Percentiles rank a stretch among this genome's conserved stretches.
Evolutionary conservation across 2,797 vertebrate species (phyloP).

Genomic region (Melanotaenia nigrans): DNA sequence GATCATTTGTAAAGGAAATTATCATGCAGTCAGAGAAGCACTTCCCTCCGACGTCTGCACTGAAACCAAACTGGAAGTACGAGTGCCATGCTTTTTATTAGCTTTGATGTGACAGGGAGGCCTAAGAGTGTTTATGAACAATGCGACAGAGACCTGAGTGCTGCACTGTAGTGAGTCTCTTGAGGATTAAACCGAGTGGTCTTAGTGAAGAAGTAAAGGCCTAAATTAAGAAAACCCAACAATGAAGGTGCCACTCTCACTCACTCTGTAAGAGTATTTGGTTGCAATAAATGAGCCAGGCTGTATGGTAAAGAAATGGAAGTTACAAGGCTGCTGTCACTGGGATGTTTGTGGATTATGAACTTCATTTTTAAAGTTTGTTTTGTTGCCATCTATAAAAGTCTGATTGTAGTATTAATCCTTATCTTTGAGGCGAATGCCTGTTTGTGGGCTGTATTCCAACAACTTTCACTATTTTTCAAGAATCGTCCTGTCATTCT

Average conservation of each 20-base stretch:
- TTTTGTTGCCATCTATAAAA: neutral
- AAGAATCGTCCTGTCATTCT: neutral
- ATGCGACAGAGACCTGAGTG: neutral
- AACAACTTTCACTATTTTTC: neutral
- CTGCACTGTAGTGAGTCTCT: neutral
- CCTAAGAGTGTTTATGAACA: neutral
- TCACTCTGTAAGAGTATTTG: neutral
- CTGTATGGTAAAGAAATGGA: too few species aligned
- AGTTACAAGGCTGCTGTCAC: too few species aligned
- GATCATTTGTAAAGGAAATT: too few species aligned
- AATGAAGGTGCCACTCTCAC: neutral
- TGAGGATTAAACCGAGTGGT: neutral
- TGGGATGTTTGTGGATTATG: neutral
- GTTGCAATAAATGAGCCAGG: neutral
- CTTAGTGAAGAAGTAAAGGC: neutral
- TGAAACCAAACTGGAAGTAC: neutral
- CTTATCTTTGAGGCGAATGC: neutral
- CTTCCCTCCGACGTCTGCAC: conserved; percentile 1
- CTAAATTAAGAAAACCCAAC: neutral
- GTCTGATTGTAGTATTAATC: neutral
- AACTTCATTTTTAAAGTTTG: neutral
- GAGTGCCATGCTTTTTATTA: neutral
- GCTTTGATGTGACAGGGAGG: neutral
- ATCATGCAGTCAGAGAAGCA: neutral
- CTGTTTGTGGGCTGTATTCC: neutral